phyloP scores from a whole-genome alignment of 2,797 vertebrate species.

The Enteromius radiatus region DNA sequence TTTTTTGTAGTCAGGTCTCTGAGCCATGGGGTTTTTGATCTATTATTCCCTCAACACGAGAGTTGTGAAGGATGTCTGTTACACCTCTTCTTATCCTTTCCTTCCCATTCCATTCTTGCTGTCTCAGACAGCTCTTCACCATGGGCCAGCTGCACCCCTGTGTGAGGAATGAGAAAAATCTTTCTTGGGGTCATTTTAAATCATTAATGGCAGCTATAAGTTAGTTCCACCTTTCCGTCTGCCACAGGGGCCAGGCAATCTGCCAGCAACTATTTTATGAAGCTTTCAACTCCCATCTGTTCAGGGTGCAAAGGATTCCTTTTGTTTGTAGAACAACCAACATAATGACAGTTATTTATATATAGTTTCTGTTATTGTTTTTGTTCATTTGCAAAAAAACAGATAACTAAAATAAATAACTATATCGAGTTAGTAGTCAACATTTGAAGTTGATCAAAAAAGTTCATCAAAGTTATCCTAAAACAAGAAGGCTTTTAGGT shows the following conservation, averaged over 20 bases:
- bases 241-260: background rate
- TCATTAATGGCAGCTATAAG: constrained; percentile 20
- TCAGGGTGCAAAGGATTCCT: background rate
- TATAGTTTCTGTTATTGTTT: no score
- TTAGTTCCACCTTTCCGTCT: background rate
- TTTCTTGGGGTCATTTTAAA: constrained; percentile 23
- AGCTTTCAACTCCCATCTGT: background rate
- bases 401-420: no score
- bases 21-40: background rate
- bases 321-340: background rate
- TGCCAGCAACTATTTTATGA: constrained; percentile 10
- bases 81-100: constrained; percentile 6
- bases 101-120: no score
- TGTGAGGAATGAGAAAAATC: constrained; percentile 1
- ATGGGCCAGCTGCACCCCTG: background rate
- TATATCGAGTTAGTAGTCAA: no score
- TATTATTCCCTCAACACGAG: constrained; percentile 2
- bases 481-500: no score
- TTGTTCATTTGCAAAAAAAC: no score
- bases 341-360: no score
- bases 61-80: constrained; percentile 14
- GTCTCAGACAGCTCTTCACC: no score
- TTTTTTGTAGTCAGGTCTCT: background rate
- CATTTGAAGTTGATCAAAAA: no score
- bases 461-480: no score